Evolutionary conservation across 2,888 invertebrate species (phyloP).

Genomic region (Luffia ferchaultella): DNA sequence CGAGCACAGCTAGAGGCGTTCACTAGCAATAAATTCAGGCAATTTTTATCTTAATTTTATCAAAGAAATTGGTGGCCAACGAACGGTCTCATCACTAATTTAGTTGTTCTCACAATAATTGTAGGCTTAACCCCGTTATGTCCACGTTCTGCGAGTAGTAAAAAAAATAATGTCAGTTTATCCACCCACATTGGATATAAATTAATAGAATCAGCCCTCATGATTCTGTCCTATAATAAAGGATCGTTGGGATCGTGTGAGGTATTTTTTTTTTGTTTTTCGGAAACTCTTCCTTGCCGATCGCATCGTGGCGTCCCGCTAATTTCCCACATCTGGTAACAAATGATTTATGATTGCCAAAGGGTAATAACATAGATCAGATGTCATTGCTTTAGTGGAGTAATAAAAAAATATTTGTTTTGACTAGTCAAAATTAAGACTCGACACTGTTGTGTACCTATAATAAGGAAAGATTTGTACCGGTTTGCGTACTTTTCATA

Average conservation of each 20-base stretch:
- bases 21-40: too few species aligned
- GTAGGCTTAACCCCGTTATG: conserved; percentile 10
- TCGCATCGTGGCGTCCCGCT: conserved; percentile 5
- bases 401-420: too few species aligned
- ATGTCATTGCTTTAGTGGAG: too few species aligned
- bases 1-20: too few species aligned
- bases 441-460: too few species aligned
- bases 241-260: conserved; percentile 57
- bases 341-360: conserved; percentile 4
- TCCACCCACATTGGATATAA: conserved; percentile 66
- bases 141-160: conserved; percentile 35
- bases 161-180: conserved; percentile 56
- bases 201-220: conserved; percentile 63
- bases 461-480: too few species aligned
- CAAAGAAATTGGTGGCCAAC: too few species aligned
- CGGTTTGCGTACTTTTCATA: too few species aligned
- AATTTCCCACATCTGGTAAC: conserved; percentile 3
- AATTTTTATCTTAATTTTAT: too few species aligned
- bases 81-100: background rate
- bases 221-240: conserved; percentile 56
- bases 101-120: background rate
- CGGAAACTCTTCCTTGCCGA: conserved; percentile 31
- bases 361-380: conserved; percentile 7
- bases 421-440: too few species aligned
- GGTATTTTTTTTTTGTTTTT: conserved; percentile 59